A percentile compares a stretch with the other conserved stretches of the same genome.
phyloP scores from a whole-genome alignment of 2,113 vertebrate species.

The Junco hyemalis region DNA sequence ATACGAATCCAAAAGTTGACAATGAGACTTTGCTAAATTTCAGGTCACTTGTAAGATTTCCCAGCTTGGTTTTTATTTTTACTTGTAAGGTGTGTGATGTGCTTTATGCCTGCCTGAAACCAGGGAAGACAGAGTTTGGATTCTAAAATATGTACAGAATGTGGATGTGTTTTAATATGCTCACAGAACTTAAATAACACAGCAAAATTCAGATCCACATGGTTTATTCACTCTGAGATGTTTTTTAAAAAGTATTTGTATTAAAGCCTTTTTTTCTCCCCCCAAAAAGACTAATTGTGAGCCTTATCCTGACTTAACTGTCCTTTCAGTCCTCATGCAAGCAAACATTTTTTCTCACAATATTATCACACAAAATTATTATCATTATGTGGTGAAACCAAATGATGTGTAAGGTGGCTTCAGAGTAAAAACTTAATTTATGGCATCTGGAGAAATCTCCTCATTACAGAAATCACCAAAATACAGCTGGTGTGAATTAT shows the following conservation, averaged over 20 bases:
- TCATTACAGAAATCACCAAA: not conserved
- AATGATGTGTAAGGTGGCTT: not conserved
- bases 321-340: not conserved
- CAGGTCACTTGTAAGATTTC: not conserved
- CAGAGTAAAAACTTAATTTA: not conserved
- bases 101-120: not conserved
- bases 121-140: not conserved
- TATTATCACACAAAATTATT: accelerated
- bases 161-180: not conserved
- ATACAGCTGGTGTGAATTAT: not conserved
- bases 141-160: not conserved
- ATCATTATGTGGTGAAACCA: not conserved
- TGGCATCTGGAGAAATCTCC: not conserved
- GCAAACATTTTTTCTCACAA: not conserved
- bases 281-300: accelerated
- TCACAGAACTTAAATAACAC: not conserved
- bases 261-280: accelerated
- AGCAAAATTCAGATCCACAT: not conserved
- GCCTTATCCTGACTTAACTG: not conserved
- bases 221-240: not conserved
- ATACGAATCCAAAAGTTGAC: not conserved
- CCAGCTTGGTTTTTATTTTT: not conserved
- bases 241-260: not conserved
- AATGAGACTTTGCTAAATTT: not conserved
- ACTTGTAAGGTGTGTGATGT: not conserved